Evolutionary conservation across 2,888 invertebrate genomes (phyloP).

Genomic region (Cecidostiba fungosa): DNA sequence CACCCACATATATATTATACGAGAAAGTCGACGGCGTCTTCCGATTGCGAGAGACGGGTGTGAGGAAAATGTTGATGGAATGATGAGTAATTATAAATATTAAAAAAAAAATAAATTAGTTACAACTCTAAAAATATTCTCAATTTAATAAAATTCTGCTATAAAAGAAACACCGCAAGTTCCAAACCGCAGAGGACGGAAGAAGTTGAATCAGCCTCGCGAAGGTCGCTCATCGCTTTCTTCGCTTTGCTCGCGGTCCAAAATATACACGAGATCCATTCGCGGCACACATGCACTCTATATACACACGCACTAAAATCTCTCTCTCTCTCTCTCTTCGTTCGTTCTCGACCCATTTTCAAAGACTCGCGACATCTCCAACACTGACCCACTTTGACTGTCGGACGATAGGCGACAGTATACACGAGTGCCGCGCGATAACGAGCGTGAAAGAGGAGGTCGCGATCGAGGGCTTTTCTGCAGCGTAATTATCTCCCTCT

Average conservation of each 20-base stretch:
- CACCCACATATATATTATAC: conserved; percentile 60
- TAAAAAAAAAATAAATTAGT: too few relatives aligned
- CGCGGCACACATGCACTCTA: neutral
- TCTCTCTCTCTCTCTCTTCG: conserved; percentile 40
- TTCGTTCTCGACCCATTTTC: conserved; percentile 62
- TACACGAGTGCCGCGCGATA: neutral
- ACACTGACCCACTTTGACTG: conserved; percentile 37
- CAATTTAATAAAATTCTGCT: too few relatives aligned
- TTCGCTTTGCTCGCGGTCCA: neutral
- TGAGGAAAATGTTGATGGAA: neutral
- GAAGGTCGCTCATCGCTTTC: neutral
- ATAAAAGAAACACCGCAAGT: too few relatives aligned
- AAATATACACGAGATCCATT: neutral
- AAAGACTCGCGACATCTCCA: conserved; percentile 46
- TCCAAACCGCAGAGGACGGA: neutral
- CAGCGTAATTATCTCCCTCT: neutral
- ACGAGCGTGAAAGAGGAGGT: neutral
- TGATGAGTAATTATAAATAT: too few relatives aligned
- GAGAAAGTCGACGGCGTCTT: conserved; percentile 50
- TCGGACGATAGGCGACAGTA: conserved; percentile 5
- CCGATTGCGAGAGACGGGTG: conserved; percentile 18
- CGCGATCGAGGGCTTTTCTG: neutral
- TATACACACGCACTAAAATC: neutral
- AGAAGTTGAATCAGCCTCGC: neutral
- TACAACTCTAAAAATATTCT: too few relatives aligned